These are phyloP conservation scores for Spodoptera littoralis DNA, from an alignment of 2,888 invertebrate genomes.

Conservation along the genomic window DNA sequence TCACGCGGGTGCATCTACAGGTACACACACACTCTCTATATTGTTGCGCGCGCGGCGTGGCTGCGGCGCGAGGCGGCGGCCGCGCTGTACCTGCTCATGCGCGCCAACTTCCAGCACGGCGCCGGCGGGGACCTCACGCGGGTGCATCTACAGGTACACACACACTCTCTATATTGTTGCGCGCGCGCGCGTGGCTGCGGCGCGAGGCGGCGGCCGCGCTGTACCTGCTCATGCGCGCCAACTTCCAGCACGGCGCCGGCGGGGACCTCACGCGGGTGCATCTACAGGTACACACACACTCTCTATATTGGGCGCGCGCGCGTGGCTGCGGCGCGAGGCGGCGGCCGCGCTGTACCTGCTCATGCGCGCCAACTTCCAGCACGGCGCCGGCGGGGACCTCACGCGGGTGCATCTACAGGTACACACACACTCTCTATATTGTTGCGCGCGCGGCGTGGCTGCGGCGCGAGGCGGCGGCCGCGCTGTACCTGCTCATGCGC, in stretches of 20 bases:
- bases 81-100: conserved; percentile 96
- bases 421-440: too few species aligned
- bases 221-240: too few species aligned
- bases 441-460: conserved; percentile 95
- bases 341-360: conserved; percentile 97
- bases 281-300: too few species aligned
- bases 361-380: conserved; percentile 98
- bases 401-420: conserved; percentile 97
- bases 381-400: conserved; percentile 94
- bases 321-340: conserved; percentile 95
- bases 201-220: too few species aligned
- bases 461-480: conserved; percentile 96
- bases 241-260: too few species aligned
- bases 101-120: conserved; percentile 97
- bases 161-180: too few species aligned
- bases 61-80: conserved; percentile 97
- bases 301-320: conserved; percentile 94
- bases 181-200: too few species aligned
- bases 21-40: conserved; percentile 81
- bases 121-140: conserved; percentile 94
- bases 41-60: conserved; percentile 94
- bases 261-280: too few species aligned
- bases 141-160: conserved; percentile 94
- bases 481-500: conserved; percentile 97
- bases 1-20: conserved; percentile 97